Base-by-base conservation (phyloP, 2,888 invertebrate species). In the Phania funesta region DNA sequence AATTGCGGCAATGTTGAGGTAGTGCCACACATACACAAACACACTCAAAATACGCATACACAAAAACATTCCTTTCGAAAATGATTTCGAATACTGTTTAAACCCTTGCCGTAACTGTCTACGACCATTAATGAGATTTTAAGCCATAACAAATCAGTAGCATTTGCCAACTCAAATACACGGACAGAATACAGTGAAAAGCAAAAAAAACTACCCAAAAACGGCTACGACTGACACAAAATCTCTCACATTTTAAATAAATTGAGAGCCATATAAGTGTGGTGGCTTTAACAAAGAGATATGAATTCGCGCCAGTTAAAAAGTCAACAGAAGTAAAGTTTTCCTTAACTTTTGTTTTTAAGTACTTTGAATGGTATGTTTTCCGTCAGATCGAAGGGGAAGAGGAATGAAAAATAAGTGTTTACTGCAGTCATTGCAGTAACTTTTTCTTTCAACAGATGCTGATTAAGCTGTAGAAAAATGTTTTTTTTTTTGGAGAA, bases 91-190 rank as follows among this genome's bases (percentile, higher is more conserved):
- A 52, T 50, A 50, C 11, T 41, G 26, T n/a, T 2, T 48, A 41
- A 35, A 20, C 29, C 18, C 41, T 64, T 24, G 24, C 16, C 9
- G 2, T 56, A 74, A 41, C 29, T 71, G 16, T 24, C 71, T 71
- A 58, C 62, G 79, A 41, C 71, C 79, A 76, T 68, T 83, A 83
- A 83, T 83, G 83, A 80, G 83, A 73, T 74, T 83, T 77, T 80
- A 80, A 83, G 74, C 80, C 80, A 77, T 73, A 77, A 76, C 41
- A 52, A 76, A 71, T 67, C 77, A 73, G 77, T 62, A 64, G 41
- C 75, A 76, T 60, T 67, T 75, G 70, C 79, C 83, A 83, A 81
- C 54, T 76, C 24, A 71, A 80, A 75, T 58, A 38, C 50, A 67
- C 50, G 67, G 26, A 48, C 26, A 60, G 41, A 24, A 58, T 7